Evolutionary conservation across 2,888 invertebrate species (phyloP), one percentile per base, ranked within the genome.

Genomic region (Syrphus vitripennis): DNA sequence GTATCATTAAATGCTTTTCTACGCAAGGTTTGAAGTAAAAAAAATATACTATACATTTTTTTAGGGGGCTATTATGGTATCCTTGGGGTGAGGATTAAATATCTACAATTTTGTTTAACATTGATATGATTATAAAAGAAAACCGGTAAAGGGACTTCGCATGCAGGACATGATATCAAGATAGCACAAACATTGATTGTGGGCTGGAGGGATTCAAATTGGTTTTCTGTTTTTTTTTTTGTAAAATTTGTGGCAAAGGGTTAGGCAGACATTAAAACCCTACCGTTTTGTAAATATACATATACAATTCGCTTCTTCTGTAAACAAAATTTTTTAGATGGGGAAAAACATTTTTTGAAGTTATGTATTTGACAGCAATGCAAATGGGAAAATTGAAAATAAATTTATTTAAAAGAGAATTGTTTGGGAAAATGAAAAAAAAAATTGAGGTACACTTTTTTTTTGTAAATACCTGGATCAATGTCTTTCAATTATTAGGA

Each of bases 111-210:
- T 50, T 48, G 48, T 48, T 45, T 21, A 45, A 34, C 65, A 48
- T 48, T 65, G 65, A 65, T 67, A 67, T 21, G 59, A 67, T 67
- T 50, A 50, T 34, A 34, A 34, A 29, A 6, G 29, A 21, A 40
- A 24, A 26, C 5, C 24, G 10, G 24, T 16, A 1, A 29, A n/a
- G n/a, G 29, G 29, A 29, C 10, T 16, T 9, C 14, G 37, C 10
- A 29, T 16, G 9, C 40, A 42, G 42, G 65, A 45, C 42, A 65
- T 65, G 65, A 19, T 65, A 19, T 45, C 24, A 48, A 48, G 65
- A 65, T 65, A 65, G 21, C 19, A 14, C 24, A 65, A 45, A 65
- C 21, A 48, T 48, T 65, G 45, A 29, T 14, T 65, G 7, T 31
- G n/a, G 12, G 19, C 21, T 65, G 6, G 42, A 29, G 48, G n/a